Percentiles rank a stretch among this genome's conserved stretches.
Conservation (phyloP, 2,113 vertebrate genomes). For the Chaenogobius annularis region DNA sequence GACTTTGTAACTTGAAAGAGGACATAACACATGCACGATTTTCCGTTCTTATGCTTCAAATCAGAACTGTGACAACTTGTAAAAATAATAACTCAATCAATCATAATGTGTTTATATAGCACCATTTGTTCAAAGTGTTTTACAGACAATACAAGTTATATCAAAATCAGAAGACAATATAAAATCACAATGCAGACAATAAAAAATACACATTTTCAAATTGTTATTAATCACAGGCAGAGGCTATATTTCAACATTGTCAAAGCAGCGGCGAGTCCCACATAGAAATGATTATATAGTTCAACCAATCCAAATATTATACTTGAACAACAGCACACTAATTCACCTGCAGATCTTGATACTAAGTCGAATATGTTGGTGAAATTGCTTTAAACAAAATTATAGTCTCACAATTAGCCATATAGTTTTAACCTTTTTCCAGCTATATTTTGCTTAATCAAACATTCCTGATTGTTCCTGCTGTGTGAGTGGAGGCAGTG, state of each 20-base stretch:
- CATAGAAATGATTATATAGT: not conserved
- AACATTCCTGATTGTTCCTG: conserved; percentile 37
- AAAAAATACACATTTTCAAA: too few species aligned
- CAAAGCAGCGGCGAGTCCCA: too few species aligned
- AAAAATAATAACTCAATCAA: too few species aligned
- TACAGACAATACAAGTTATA: too few species aligned
- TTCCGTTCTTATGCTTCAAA: not conserved
- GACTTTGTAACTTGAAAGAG: too few species aligned
- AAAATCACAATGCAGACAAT: too few species aligned
- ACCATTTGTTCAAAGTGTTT: too few species aligned
- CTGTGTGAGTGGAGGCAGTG: conserved; percentile 54
- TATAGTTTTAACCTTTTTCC: not conserved
- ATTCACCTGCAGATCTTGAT: not conserved
- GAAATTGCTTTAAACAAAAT: not conserved
- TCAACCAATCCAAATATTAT: not conserved
- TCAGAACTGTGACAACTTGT: not conserved
- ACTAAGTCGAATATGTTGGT: not conserved
- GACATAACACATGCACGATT: too few species aligned
- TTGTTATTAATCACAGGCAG: too few species aligned
- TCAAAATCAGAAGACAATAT: too few species aligned
- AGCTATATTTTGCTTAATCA: not conserved
- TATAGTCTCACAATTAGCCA: not conserved
- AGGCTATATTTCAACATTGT: too few species aligned
- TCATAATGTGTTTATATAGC: not conserved
- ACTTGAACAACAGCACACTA: not conserved